phyloP scores from a whole-genome alignment of 2,797 vertebrate genomes.

The Halcyon smyrnensis region DNA sequence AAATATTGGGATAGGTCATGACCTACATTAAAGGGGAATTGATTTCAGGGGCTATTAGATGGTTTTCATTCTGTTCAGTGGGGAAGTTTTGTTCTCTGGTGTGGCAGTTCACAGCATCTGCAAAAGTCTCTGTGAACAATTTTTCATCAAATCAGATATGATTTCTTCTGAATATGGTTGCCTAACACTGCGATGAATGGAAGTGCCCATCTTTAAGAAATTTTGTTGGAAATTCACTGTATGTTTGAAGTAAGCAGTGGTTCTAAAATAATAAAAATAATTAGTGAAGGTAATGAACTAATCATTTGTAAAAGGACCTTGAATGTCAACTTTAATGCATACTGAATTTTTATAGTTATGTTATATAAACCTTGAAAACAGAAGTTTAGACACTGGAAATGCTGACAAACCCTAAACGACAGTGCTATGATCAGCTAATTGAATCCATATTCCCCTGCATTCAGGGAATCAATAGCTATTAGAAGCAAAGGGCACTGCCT shows the following conservation, averaged over 20 bases:
- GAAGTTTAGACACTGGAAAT: conserved; percentile 6
- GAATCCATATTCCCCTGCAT: conserved; percentile 35
- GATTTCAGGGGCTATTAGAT: neutral
- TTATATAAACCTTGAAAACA: conserved; percentile 38
- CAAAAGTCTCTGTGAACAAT: neutral
- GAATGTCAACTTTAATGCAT: neutral
- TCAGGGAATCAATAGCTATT: conserved; percentile 55
- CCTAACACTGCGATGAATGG: neutral
- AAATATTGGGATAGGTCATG: neutral
- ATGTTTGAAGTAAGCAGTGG: neutral
- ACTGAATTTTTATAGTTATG: neutral
- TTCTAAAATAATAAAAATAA: conserved; percentile 35
- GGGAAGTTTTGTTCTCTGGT: neutral
- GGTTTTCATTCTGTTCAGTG: neutral
- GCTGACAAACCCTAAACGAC: conserved; percentile 38
- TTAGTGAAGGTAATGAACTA: neutral
- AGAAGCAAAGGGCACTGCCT: conserved; percentile 29
- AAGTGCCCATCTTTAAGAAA: neutral
- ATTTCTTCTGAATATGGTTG: neutral
- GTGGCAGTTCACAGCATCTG: neutral
- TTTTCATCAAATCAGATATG: neutral
- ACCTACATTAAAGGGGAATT: neutral
- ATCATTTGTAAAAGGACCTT: conserved; percentile 6
- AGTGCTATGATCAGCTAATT: conserved; percentile 44
- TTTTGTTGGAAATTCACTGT: neutral